Conservation (phyloP, 2,888 invertebrate genomes). For the Camptogramma bilineatum region DNA sequence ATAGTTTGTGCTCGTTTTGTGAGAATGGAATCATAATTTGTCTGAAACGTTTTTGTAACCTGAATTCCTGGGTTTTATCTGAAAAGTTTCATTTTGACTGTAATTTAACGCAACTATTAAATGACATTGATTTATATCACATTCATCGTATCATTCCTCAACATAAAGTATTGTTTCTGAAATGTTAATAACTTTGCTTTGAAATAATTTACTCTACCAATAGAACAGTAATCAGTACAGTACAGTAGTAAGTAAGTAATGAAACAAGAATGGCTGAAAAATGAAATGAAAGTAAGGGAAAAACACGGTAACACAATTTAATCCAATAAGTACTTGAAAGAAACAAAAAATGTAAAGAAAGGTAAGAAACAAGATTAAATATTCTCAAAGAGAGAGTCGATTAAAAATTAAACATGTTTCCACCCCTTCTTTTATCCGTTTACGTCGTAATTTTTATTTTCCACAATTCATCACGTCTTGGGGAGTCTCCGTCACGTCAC, state of each 20-base stretch:
- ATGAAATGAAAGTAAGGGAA: not conserved
- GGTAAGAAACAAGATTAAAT: conserved; percentile 49
- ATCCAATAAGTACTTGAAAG: not conserved
- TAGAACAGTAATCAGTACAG: too few species aligned
- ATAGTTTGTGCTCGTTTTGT: conserved; percentile 39
- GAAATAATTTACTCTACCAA: too few species aligned
- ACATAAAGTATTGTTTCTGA: too few species aligned
- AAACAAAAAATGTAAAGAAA: conserved; percentile 21
- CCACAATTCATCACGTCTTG: conserved; percentile 73
- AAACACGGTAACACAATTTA: not conserved
- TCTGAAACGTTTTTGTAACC: not conserved
- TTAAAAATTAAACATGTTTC: conserved; percentile 67
- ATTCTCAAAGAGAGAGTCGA: conserved; percentile 58
- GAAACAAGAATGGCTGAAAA: too few species aligned
- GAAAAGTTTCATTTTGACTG: too few species aligned
- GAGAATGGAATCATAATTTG: conserved; percentile 15
- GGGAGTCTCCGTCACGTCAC: conserved; percentile 56
- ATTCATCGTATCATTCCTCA: too few species aligned
- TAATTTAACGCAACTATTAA: too few species aligned
- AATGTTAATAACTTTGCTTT: not conserved
- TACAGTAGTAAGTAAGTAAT: too few species aligned
- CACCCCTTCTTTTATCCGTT: conserved; percentile 57
- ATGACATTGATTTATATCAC: too few species aligned
- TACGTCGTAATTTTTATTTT: conserved; percentile 76
- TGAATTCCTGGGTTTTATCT: not conserved